Evolutionary conservation across 2,888 invertebrate species (phyloP), one percentile per base, ranked within the genome.

Genomic region (Apodemia zela): DNA sequence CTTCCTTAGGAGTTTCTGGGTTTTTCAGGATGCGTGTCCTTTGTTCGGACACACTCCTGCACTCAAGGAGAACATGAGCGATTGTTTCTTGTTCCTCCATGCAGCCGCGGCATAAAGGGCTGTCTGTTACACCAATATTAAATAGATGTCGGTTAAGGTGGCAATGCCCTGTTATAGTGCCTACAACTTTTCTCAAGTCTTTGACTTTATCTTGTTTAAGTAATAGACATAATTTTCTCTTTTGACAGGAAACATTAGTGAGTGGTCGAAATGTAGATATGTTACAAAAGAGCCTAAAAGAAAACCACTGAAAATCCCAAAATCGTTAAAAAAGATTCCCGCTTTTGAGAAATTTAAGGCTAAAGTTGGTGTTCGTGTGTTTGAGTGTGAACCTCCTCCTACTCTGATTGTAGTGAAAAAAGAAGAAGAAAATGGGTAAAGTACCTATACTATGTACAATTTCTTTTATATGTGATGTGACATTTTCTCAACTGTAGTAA

Each of bases 181-280:
- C n/a, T n/a, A n/a, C n/a, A n/a, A n/a, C n/a, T n/a, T n/a, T n/a
- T n/a, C n/a, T n/a, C n/a, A n/a, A n/a, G n/a, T n/a, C n/a, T n/a
- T n/a, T n/a, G n/a, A n/a, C n/a, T n/a, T n/a, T n/a, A n/a, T n/a
- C n/a, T n/a, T n/a, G n/a, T n/a, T n/a, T n/a, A 33, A 33, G 5
- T 33, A 33, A 33, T 8, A 33, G n/a, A 13, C 2, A 13, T 11
- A 38, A 38, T 38, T 38, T 38, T 38, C 11, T 38, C 11, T 38
- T 33, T 60, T 62, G 17, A 49, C 18, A 83, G 94, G 94, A 35
- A 91, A 95, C 78, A 73, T 97, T 42, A 95, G 95, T 13, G 98
- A 98, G 78, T 99, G 98, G 98, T 95, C 97, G 0, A 97, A 97
- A 82, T 99, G 99, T 82, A 92, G 93, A 63, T 93, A 94, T 73